Conservation (phyloP, 1,140 invertebrate genomes). For the Achroia grisella region DNA sequence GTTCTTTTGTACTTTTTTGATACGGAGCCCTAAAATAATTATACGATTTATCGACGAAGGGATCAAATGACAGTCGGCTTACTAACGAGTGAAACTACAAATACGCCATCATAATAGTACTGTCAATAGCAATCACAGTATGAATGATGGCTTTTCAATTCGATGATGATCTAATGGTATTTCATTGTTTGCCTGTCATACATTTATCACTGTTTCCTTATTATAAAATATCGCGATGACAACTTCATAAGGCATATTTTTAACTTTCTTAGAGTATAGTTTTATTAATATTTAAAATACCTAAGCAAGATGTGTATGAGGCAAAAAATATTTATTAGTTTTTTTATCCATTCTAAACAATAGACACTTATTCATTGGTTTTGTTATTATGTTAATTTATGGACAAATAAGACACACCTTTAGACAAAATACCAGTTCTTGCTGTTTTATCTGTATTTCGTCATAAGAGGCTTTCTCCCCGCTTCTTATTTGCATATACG, state of each 20-base stretch:
- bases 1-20: no score
- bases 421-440: conserved; percentile 32
- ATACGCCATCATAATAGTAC: not conserved
- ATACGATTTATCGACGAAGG: not conserved
- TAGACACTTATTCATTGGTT: not conserved
- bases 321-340: no score
- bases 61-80: not conserved
- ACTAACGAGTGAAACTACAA: conserved; percentile 1
- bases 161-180: not conserved
- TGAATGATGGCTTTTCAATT: not conserved
- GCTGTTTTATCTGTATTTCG: conserved; percentile 45
- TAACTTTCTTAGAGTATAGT: not conserved
- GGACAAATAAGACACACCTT: conserved; percentile 26
- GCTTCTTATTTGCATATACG: conserved; percentile 54
- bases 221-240: not conserved
- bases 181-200: not conserved
- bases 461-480: conserved; percentile 49
- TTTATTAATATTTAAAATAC: not conserved
- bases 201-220: not conserved
- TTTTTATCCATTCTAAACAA: conserved; percentile 5
- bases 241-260: not conserved
- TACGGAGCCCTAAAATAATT: no score
- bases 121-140: conserved; percentile 1
- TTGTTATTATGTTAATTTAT: not conserved
- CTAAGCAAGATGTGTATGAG: not conserved